A percentile compares a stretch with the other conserved stretches of the same genome.
These are phyloP conservation scores for Rhagoletis pomonella DNA, from an alignment of 1,140 invertebrate species.

Conservation along the genomic window DNA sequence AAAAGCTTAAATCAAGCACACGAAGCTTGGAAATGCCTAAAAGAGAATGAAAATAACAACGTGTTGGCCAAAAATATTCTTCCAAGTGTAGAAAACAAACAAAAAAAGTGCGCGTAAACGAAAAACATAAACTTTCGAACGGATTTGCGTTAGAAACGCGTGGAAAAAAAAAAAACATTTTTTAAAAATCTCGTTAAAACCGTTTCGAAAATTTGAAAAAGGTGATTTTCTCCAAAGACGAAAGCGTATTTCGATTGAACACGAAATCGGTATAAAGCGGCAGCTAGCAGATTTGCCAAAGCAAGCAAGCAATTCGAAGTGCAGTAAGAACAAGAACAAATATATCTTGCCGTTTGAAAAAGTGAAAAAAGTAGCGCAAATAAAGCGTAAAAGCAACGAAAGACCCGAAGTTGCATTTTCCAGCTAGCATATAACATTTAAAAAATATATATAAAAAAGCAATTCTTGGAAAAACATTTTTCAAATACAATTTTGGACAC, in stretches of 20 bases:
- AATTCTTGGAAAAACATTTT: conserved; percentile 53
- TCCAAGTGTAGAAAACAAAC: conserved; percentile 20
- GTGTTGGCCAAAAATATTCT: conserved; percentile 45
- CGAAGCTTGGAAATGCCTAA: conserved; percentile 23
- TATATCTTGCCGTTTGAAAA: not conserved
- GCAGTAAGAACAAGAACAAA: not conserved
- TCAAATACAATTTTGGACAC: conserved; percentile 39
- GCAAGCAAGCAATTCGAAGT: not conserved
- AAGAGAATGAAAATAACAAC: conserved; percentile 45
- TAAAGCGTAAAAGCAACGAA: not conserved
- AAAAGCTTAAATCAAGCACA: conserved; percentile 17
- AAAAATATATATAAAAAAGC: not conserved
- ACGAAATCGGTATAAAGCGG: conserved; percentile 3
- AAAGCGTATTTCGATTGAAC: conserved; percentile 12
- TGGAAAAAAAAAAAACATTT: not conserved
- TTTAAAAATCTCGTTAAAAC: conserved; percentile 18
- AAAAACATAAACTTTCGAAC: not conserved
- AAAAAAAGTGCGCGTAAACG: conserved; percentile 27
- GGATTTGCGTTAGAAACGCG: conserved; percentile 18
- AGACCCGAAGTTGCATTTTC: not conserved
- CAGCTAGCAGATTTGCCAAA: not conserved
- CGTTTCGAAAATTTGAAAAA: conserved; percentile 21
- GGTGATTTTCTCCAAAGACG: not conserved
- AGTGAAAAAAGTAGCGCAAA: not conserved
- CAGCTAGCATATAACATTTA: not conserved